These are phyloP conservation scores for Galerucella nymphaeae DNA, from an alignment of 2,888 invertebrate species.

Conservation along the genomic window DNA sequence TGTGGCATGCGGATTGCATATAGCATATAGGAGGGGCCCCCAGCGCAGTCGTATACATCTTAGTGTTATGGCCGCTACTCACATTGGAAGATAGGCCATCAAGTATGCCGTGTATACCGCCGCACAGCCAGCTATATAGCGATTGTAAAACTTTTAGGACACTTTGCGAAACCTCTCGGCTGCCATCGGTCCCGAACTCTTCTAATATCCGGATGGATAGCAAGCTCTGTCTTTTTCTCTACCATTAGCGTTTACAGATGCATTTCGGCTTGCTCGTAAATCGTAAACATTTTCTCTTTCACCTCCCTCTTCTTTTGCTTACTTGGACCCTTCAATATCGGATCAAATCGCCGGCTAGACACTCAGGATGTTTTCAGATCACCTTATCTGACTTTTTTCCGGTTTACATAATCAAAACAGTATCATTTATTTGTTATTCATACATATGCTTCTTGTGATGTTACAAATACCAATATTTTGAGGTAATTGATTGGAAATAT, in stretches of 20 bases:
- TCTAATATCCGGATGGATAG: slow-evolving; percentile 63
- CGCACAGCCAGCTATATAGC: slow-evolving; percentile 61
- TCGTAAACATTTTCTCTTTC: slow-evolving; percentile 58
- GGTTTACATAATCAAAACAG: not conserved
- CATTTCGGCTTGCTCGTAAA: slow-evolving; percentile 57
- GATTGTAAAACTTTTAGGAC: slow-evolving; percentile 75
- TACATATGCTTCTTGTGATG: not conserved
- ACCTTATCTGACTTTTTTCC: not conserved
- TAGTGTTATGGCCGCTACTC: slow-evolving; percentile 73
- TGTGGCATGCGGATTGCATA: slow-evolving; percentile 66
- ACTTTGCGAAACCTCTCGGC: slow-evolving; percentile 68
- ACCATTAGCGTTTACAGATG: slow-evolving; percentile 55
- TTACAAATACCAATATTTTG: too few species aligned
- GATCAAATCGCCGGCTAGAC: slow-evolving; percentile 39
- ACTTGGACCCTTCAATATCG: slow-evolving; percentile 43
- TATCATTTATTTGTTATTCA: not conserved
- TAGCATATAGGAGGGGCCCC: slow-evolving; percentile 66
- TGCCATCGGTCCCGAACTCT: slow-evolving; percentile 60
- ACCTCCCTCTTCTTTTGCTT: slow-evolving; percentile 45
- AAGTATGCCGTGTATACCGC: slow-evolving; percentile 69
- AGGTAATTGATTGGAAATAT: too few species aligned
- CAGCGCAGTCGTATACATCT: slow-evolving; percentile 74
- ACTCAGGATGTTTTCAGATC: slow-evolving; percentile 1
- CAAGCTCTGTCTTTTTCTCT: slow-evolving; percentile 50
- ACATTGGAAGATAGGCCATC: slow-evolving; percentile 76